Conservation (phyloP, 2,113 vertebrate species). For the Ciconia boyciana region DNA sequence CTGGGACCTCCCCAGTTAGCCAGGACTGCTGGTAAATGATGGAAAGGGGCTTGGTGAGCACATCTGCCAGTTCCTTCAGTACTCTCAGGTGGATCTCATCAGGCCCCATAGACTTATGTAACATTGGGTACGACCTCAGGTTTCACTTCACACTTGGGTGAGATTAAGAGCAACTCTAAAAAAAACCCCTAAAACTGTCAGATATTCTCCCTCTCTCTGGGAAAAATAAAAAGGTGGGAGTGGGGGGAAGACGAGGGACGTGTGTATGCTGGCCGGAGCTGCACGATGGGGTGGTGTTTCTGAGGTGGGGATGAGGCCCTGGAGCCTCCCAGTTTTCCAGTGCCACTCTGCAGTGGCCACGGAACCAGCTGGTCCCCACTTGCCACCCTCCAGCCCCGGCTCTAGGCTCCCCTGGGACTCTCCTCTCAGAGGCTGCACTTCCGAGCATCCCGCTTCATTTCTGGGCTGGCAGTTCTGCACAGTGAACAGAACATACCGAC, state of each 20-base stretch:
- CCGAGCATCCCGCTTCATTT: not conserved
- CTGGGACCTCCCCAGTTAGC: too few relatives aligned
- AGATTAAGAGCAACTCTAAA: not conserved
- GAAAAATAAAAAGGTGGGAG: not conserved
- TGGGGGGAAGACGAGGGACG: rapidly evolving
- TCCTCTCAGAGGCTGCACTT: not conserved
- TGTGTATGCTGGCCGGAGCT: rapidly evolving
- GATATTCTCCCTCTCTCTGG: not conserved
- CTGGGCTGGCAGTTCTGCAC: rapidly evolving
- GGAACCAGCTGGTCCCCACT: not conserved
- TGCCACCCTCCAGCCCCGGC: not conserved
- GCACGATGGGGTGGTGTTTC: not conserved
- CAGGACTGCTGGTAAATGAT: too few relatives aligned
- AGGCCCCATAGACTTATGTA: not conserved
- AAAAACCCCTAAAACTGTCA: not conserved
- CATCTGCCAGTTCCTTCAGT: too few relatives aligned
- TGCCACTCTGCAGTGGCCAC: rapidly evolving
- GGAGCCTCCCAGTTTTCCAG: not conserved
- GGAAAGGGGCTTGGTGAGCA: too few relatives aligned
- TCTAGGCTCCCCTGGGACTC: rapidly evolving
- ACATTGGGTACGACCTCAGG: not conserved
- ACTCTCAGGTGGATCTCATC: too few relatives aligned
- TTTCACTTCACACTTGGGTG: not conserved
- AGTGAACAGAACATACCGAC: not conserved
- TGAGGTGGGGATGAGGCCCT: rapidly evolving